Evolutionary conservation across 2,888 invertebrate species (phyloP).

Genomic region (Sarcophaga subvicina): DNA sequence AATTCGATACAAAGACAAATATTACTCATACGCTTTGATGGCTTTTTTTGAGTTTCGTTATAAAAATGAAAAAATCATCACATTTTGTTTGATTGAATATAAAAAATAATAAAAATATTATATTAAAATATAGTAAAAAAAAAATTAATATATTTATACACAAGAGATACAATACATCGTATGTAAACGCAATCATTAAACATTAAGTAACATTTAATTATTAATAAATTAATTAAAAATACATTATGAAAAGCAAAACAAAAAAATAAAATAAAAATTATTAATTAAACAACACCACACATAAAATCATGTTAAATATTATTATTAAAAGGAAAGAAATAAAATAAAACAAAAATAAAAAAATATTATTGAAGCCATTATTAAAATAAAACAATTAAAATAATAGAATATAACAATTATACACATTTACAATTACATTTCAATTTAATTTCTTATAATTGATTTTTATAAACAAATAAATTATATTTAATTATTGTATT

Average conservation of each 20-base stretch:
- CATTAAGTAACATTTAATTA: constrained; percentile 61
- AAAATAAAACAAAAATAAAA: constrained; percentile 70
- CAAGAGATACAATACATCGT: constrained; percentile 56
- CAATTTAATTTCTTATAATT: neutral
- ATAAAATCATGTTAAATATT: constrained; percentile 66
- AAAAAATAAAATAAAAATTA: neutral
- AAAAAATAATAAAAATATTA: too few relatives aligned
- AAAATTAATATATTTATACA: neutral
- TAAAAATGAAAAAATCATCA: too few relatives aligned
- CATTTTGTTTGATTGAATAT: too few relatives aligned
- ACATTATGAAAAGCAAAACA: too few relatives aligned
- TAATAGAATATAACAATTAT: constrained; percentile 9
- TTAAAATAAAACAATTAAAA: constrained; percentile 60
- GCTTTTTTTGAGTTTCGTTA: too few relatives aligned
- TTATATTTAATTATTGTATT: neutral
- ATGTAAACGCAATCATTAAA: constrained; percentile 66
- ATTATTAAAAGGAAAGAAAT: constrained; percentile 61
- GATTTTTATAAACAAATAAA: constrained; percentile 3
- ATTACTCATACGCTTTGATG: too few relatives aligned
- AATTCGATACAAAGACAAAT: too few relatives aligned
- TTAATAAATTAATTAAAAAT: constrained; percentile 25
- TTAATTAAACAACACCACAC: constrained; percentile 18
- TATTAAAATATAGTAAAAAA: too few relatives aligned
- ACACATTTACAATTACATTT: neutral
- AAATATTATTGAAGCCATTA: constrained; percentile 69